Percentiles rank a stretch among this genome's conserved stretches.
Evolutionary conservation across 2,797 vertebrate species (phyloP).

Genomic region (Sebastes trivittatus): DNA sequence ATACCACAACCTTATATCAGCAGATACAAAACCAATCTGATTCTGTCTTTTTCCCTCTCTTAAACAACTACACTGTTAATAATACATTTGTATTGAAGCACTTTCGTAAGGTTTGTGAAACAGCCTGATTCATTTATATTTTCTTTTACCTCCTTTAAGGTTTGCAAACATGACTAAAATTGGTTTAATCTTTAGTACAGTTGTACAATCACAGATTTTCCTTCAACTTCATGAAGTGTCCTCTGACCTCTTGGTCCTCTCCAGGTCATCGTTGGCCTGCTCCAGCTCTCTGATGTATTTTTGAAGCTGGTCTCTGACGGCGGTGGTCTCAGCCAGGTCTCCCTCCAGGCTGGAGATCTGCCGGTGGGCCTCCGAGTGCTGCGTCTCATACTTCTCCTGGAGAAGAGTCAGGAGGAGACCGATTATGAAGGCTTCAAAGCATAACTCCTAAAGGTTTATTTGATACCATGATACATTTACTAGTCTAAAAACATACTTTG

Average conservation of each 20-base stretch:
- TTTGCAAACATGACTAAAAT: too few relatives aligned
- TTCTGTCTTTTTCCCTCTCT: too few relatives aligned
- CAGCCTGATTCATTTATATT: too few relatives aligned
- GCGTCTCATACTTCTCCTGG: slow-evolving; percentile 91
- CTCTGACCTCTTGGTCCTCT: slow-evolving; percentile 91
- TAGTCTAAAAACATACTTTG: background rate
- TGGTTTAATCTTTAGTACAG: too few relatives aligned
- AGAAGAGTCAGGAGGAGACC: background rate
- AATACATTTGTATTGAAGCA: too few relatives aligned
- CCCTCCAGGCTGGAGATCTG: slow-evolving; percentile 91
- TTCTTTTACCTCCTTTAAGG: accelerated
- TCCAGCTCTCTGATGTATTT: slow-evolving; percentile 95
- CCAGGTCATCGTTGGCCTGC: slow-evolving; percentile 95
- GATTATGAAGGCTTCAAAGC: background rate
- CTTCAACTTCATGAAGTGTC: too few relatives aligned
- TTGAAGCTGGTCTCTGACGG: slow-evolving; percentile 91
- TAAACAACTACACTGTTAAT: too few relatives aligned
- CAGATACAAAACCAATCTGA: too few relatives aligned
- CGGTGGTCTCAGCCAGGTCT: slow-evolving; percentile 90
- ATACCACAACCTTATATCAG: too few relatives aligned
- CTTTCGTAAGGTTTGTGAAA: too few relatives aligned
- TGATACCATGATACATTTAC: background rate
- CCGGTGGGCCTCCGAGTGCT: slow-evolving; percentile 89
- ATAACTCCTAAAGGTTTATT: background rate
- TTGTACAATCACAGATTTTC: too few relatives aligned